These are phyloP conservation scores for Spatulosminthurus flaviceps DNA, from an alignment of 2,888 invertebrate species.

Conservation along the genomic window DNA sequence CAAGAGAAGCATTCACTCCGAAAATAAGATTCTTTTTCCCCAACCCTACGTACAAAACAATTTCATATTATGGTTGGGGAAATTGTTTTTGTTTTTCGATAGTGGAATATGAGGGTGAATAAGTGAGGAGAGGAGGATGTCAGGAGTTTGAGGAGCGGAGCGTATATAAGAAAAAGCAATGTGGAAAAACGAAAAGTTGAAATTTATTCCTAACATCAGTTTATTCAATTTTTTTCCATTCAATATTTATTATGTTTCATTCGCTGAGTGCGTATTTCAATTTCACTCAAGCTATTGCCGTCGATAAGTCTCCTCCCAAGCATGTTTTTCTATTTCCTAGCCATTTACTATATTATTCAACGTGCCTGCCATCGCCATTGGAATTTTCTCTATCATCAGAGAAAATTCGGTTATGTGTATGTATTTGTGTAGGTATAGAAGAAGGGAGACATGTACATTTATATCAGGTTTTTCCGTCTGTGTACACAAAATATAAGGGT, in stretches of 20 bases:
- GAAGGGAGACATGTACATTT: no score
- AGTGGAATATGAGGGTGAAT: neutral
- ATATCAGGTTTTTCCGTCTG: neutral
- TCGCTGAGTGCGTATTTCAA: conserved; percentile 41
- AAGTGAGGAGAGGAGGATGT: neutral
- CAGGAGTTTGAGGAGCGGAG: neutral
- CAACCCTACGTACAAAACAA: conserved; percentile 6
- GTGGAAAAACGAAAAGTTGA: conserved; percentile 18
- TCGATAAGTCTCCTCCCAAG: conserved; percentile 40
- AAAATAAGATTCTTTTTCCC: conserved; percentile 8
- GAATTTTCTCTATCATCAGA: neutral
- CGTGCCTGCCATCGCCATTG: neutral
- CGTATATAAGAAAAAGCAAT: neutral
- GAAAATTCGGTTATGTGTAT: neutral
- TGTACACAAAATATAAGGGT: conserved; percentile 5
- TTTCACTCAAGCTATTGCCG: conserved; percentile 39
- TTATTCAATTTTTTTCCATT: conserved; percentile 46
- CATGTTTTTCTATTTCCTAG: conserved; percentile 18
- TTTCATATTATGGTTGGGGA: neutral
- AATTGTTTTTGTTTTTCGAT: neutral
- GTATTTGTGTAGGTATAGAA: no score
- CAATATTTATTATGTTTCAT: conserved; percentile 46
- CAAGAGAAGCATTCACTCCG: neutral
- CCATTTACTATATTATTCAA: conserved; percentile 10
- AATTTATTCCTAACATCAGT: conserved; percentile 44